These are phyloP conservation scores for Xestia rhomboidea DNA, from an alignment of 2,888 invertebrate species.

Conservation along the genomic window DNA sequence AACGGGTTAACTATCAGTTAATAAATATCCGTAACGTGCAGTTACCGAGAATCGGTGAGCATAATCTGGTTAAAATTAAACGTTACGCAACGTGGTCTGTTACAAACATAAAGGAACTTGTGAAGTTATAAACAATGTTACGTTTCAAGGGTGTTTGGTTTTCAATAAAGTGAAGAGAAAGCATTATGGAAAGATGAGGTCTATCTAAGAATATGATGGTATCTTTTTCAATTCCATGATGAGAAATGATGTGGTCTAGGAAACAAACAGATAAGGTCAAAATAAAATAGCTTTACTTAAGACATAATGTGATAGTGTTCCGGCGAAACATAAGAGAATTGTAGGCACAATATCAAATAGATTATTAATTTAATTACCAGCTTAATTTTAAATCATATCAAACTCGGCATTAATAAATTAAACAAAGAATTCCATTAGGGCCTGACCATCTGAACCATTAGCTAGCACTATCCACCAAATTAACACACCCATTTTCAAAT, in stretches of 20 bases:
- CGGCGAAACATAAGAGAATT: not conserved
- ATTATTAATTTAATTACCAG: not conserved
- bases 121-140: constrained; percentile 52
- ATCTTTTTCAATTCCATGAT: not conserved
- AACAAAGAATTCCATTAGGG: not conserved
- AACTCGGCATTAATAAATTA: not conserved
- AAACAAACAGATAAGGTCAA: not conserved
- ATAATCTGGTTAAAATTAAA: constrained; percentile 74
- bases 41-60: constrained; percentile 74
- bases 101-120: constrained; percentile 33
- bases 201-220: not conserved
- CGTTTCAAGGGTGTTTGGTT: constrained; percentile 51
- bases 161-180: constrained; percentile 21
- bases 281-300: not conserved
- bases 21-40: constrained; percentile 74
- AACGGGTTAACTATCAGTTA: constrained; percentile 78
- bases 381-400: not conserved
- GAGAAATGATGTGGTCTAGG: not conserved
- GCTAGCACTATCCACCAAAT: constrained; percentile 9
- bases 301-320: not conserved
- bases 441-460: not conserved
- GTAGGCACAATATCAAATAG: not conserved
- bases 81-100: constrained; percentile 58
- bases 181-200: not conserved
- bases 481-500: constrained; percentile 39